phyloP scores from a whole-genome alignment of 2,888 invertebrate species.

The Rosalia funebris region DNA sequence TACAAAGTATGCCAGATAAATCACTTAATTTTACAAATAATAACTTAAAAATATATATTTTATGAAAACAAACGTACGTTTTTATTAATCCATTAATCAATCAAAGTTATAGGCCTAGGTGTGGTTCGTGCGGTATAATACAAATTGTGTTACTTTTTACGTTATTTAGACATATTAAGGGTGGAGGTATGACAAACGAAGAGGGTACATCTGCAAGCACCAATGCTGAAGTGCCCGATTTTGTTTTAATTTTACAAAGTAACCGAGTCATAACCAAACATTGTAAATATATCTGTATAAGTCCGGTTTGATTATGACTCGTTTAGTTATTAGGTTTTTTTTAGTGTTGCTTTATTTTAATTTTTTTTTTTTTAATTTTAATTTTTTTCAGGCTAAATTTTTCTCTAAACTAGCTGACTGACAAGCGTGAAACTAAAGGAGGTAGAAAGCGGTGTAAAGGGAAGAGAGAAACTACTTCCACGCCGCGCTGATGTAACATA shows the following conservation, averaged over 20 bases:
- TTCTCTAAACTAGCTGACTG: constrained; percentile 45
- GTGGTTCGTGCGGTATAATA: constrained; percentile 3
- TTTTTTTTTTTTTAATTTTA: constrained; percentile 46
- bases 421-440: constrained; percentile 33
- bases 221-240: not conserved
- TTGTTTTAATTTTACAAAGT: not conserved
- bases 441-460: constrained; percentile 27
- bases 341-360: constrained; percentile 36
- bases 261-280: not conserved
- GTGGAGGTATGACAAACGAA: not conserved
- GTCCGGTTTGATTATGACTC: constrained; percentile 25
- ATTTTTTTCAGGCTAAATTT: constrained; percentile 52
- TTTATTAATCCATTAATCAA: constrained; percentile 22
- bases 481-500: no score
- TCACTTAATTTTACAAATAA: constrained; percentile 20
- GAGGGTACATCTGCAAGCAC: not conserved
- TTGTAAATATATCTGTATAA: not conserved
- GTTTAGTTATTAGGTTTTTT: constrained; percentile 24
- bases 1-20: constrained; percentile 26
- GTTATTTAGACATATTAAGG: not conserved
- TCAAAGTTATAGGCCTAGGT: not conserved
- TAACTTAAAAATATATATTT: not conserved
- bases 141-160: not conserved
- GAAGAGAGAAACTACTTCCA: constrained; percentile 43
- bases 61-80: constrained; percentile 13